Evolutionary conservation across 2,113 vertebrate genomes (phyloP), one percentile per base, ranked within the genome.

Genomic region (Fregata magnificens): DNA sequence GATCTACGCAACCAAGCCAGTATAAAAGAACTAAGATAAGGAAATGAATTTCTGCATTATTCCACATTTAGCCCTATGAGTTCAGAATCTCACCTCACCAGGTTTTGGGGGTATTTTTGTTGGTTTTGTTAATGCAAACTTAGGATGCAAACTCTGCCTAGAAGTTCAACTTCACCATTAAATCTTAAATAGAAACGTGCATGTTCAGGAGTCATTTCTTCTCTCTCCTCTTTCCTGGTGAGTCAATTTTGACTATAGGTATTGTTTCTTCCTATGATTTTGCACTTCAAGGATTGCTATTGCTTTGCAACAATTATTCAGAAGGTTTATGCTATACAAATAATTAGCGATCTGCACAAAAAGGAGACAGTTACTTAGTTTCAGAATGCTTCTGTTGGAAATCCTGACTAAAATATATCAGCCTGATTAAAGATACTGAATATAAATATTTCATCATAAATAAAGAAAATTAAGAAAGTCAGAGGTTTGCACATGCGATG

Each of bases 401-500:
- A 82, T 74, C 40, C 65, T 82, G 13, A 38, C 28, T 82, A 84
- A 87, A 56, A 56, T 2, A 8, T 44, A 77, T 34, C 24, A 79
- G 34, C 36, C 24, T 36, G 28, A 49, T 82, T 62, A 92, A 88
- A 79, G 32, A 34, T 34, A 25, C 25, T 58, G 24, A 84, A 66
- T 71, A 24, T 28, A 66, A 82, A 66, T 20, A 5, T 59, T 84
- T 93, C 44, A 65, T 82, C 29, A 65, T 17, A 83, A 59, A 77
- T 38, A 47, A 52, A 93, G 72, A 86, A 66, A 83, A 44, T 19
- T 0, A 47, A 55, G 9, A 6, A 45, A 70, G 26, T 78, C 32
- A 42, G 56, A 44, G 16, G 13, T 83, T 55, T 81, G 17, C 52
- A 53, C 1, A 0, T 56, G 16, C 1, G 2, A 29, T 3, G 1